These are phyloP conservation scores for Agrotis clavis DNA, from an alignment of 2,888 invertebrate genomes.

Conservation along the genomic window DNA sequence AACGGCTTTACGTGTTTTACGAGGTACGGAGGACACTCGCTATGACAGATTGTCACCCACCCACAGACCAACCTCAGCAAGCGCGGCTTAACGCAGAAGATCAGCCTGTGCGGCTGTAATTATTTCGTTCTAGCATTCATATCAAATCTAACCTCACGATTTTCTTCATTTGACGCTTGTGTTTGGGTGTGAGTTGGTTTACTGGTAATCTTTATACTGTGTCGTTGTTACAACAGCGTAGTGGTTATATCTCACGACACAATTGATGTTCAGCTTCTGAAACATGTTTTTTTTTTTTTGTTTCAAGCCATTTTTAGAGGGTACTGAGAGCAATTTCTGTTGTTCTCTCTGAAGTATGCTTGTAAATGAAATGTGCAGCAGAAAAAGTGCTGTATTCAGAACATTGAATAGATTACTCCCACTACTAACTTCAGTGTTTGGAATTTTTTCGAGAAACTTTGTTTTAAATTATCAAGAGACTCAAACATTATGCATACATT, in stretches of 20 bases:
- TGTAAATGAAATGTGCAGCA: neutral
- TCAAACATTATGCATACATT: too few species aligned
- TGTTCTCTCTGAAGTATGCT: slow-evolving; percentile 5
- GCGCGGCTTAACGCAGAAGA: too few species aligned
- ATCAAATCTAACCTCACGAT: neutral
- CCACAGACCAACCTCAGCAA: too few species aligned
- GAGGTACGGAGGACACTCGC: too few species aligned
- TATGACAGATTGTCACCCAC: too few species aligned
- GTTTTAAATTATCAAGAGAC: neutral
- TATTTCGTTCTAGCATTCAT: neutral
- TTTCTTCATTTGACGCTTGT: neutral
- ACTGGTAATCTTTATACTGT: slow-evolving; percentile 1
- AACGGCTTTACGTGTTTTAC: too few species aligned
- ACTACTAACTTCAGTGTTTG: neutral
- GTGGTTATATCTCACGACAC: slow-evolving; percentile 55
- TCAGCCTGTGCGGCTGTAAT: too few species aligned
- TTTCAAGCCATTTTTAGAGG: slow-evolving; percentile 16
- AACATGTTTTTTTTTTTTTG: slow-evolving; percentile 30
- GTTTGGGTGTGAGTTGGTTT: neutral
- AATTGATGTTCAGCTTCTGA: slow-evolving; percentile 48
- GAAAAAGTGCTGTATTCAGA: neutral
- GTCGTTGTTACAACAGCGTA: slow-evolving; percentile 58
- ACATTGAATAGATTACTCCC: neutral
- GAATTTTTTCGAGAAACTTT: neutral
- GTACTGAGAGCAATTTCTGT: slow-evolving; percentile 2